Evolutionary conservation across 1,140 invertebrate genomes (phyloP).

Genomic region (Drosophila littoralis): DNA sequence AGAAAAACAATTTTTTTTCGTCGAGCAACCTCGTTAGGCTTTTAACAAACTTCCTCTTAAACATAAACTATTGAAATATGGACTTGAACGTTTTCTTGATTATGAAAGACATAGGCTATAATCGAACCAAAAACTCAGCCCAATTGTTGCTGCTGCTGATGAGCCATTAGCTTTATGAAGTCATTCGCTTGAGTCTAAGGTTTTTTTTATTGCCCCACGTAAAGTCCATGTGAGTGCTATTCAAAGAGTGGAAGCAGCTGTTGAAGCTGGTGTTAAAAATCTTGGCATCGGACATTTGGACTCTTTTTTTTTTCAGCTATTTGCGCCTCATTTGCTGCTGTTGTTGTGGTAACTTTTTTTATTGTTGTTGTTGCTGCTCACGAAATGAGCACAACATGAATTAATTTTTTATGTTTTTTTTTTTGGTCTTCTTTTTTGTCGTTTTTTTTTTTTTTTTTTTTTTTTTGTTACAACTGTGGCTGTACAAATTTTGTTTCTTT

Average conservation of each 20-base stretch:
- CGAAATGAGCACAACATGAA: conserved; percentile 80
- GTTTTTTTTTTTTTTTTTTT: conserved; percentile 3
- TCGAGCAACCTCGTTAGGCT: too few relatives aligned
- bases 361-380: conserved; percentile 53
- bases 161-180: conserved; percentile 23
- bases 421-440: conserved; percentile 9
- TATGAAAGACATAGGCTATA: background rate
- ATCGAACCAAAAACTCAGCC: background rate
- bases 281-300: conserved; percentile 14
- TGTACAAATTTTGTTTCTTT: conserved; percentile 63
- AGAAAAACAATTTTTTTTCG: too few relatives aligned
- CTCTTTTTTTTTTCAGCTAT: conserved; percentile 19
- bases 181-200: conserved; percentile 2
- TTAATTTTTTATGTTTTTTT: conserved; percentile 74
- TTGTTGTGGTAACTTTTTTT: conserved; percentile 39
- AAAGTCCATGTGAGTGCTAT: background rate
- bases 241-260: too few relatives aligned
- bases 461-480: conserved; percentile 38
- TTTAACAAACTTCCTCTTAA: too few relatives aligned
- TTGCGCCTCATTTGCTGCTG: conserved; percentile 53
- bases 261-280: conserved; percentile 34
- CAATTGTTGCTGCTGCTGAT: background rate
- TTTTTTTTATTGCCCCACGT: conserved; percentile 12
- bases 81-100: background rate
- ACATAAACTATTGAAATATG: too few relatives aligned